phyloP scores from a whole-genome alignment of 2,888 invertebrate genomes.

The Melitaea athalia region DNA sequence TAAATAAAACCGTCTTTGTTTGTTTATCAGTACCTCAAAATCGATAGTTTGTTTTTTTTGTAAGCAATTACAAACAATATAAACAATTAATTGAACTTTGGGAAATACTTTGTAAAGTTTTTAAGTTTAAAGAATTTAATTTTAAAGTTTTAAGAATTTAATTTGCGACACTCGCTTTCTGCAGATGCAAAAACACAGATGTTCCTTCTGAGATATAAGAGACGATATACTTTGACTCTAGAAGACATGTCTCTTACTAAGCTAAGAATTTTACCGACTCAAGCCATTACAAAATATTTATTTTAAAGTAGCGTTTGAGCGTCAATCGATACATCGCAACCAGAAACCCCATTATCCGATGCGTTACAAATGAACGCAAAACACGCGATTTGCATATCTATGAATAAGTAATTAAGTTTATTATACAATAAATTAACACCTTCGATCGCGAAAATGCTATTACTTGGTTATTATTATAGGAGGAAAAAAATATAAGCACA shows the following conservation, averaged over 20 bases:
- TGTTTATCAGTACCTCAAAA: no score
- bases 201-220: no score
- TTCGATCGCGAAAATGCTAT: conserved; percentile 6
- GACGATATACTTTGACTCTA: no score
- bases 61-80: no score
- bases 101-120: no score
- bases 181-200: no score
- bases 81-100: no score
- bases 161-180: no score
- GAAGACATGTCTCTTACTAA: no score
- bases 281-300: neutral
- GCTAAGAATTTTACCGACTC: neutral
- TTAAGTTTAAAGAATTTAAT: no score
- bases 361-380: conserved; percentile 26
- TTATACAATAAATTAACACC: conserved; percentile 12
- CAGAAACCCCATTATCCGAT: conserved; percentile 23
- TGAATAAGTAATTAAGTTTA: conserved; percentile 21
- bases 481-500: conserved; percentile 9
- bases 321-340: neutral
- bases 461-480: neutral
- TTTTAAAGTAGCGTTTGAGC: neutral
- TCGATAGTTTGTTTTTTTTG: no score
- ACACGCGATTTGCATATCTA: conserved; percentile 24
- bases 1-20: neutral
- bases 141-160: no score